Evolutionary conservation across 1,140 invertebrate species (phyloP).

Genomic region (Augochlora pura): DNA sequence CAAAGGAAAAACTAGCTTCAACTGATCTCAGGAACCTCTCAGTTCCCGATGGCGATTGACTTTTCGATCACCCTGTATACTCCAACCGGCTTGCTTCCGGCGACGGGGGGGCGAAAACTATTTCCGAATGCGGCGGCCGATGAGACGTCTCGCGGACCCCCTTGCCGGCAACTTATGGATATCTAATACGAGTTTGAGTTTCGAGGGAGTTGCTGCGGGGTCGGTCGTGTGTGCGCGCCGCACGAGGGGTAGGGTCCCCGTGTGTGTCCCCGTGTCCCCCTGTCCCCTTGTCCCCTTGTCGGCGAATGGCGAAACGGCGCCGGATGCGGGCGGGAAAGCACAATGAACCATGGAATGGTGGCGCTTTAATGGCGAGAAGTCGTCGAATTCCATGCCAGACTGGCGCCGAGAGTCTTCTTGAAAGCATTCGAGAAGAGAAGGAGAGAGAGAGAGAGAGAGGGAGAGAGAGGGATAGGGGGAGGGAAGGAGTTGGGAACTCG

Average conservation of each 20-base stretch:
- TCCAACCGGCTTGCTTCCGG: neutral
- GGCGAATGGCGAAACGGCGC: slow-evolving; percentile 33
- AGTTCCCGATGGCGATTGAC: too few relatives aligned
- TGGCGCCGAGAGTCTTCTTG: slow-evolving; percentile 58
- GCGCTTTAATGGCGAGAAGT: slow-evolving; percentile 69
- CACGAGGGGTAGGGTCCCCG: too few relatives aligned
- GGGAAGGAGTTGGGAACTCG: slow-evolving; percentile 18
- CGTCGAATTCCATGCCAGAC: slow-evolving; percentile 66
- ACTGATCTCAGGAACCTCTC: too few relatives aligned
- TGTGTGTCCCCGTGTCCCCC: too few relatives aligned
- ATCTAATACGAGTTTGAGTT: slow-evolving; percentile 74
- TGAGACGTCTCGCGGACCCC: slow-evolving; percentile 65
- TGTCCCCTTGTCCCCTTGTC: too few relatives aligned
- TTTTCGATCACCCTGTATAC: too few relatives aligned
- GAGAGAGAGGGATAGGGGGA: too few relatives aligned
- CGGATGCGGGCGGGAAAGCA: slow-evolving; percentile 58
- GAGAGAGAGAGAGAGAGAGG: too few relatives aligned
- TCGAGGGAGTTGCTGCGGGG: slow-evolving; percentile 61
- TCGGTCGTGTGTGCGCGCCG: too few relatives aligned
- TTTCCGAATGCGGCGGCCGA: slow-evolving; percentile 64
- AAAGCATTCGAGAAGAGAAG: slow-evolving; percentile 52
- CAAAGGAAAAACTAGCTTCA: too few relatives aligned
- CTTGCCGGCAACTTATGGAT: slow-evolving; percentile 70
- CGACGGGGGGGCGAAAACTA: slow-evolving; percentile 56
- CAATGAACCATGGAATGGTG: slow-evolving; percentile 69